Evolutionary conservation across 2,797 vertebrate species (phyloP), one percentile per base, ranked within the genome.

Genomic region (Clamator glandarius): DNA sequence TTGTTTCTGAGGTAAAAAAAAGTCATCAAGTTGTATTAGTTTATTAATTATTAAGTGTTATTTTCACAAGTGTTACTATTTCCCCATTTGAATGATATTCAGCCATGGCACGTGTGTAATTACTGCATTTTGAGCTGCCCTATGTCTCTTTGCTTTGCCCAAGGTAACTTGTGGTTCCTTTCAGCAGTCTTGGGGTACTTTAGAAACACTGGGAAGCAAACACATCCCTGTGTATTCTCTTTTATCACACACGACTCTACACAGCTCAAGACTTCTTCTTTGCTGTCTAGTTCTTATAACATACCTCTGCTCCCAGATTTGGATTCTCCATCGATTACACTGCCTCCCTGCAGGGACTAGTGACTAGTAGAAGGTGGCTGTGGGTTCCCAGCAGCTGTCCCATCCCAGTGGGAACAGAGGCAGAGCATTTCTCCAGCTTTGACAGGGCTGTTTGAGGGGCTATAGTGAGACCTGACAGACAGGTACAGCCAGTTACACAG

Each of bases 401-500:
- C 35, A 33, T 41, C 62, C 84, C 16, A 52, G 76, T 92, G 95
- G 80, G 95, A 96, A 94, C 13, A 0, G 64, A 93, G 36, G 52
- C 51, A 93, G 44, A 90, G 33, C 26, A 8, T 31, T 92, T 94
- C 84, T 95, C 88, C 63, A 0, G 8, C 57, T 24, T 5, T 90
- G 87, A 78, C 82, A 75, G 76, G 42, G 70, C 3, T 6, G 74
- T 68, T 50, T 1, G 12, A 89, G 87, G 93, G 92, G 84, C 90
- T 51, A 24, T 3, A 66, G 63, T 0, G 4, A 88, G 94, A 95
- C 93, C 85, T 84, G 95, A 94, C 86, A 90, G 93, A 93, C 95
- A 92, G 90, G 93, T 96, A 93, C 68, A 92, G 92, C 96, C 84
- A 93, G 95, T 96, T 87, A 64, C 3, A 8, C 91, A 94, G 87